Conservation (phyloP, 1,140 invertebrate species). For the Myzus persicae region DNA sequence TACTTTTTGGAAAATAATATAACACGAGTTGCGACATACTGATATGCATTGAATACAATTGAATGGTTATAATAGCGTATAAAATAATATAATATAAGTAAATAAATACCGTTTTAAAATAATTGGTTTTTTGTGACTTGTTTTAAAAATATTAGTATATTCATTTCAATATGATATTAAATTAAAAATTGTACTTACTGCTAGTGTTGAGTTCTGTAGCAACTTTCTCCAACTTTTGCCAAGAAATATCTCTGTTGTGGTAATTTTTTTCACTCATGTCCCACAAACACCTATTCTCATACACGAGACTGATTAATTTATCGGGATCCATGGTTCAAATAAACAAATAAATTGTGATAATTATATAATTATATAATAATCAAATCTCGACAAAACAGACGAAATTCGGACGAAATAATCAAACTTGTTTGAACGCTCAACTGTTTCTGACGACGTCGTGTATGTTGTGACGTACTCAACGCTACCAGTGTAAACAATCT, state of each 20-base stretch:
- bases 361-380: too few species aligned
- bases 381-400: too few species aligned
- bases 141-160: constrained; percentile 17
- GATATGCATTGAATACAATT: neutral
- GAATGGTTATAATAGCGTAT: neutral
- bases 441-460: too few species aligned
- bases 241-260: neutral
- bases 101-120: constrained; percentile 7
- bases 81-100: neutral
- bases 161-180: constrained; percentile 19
- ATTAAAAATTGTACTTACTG: neutral
- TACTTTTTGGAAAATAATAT: neutral
- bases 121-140: neutral
- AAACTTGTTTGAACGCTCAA: too few species aligned
- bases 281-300: too few species aligned
- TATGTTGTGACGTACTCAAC: too few species aligned
- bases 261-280: constrained; percentile 34
- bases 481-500: too few species aligned
- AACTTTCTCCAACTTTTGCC: constrained; percentile 6
- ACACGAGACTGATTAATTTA: too few species aligned
- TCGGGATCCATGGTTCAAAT: too few species aligned
- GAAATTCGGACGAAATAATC: too few species aligned
- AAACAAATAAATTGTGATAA: too few species aligned
- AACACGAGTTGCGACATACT: neutral
- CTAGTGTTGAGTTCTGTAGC: constrained; percentile 1